Base-by-base conservation (phyloP, 2,797 vertebrate genomes). In the Sparus aurata region DNA sequence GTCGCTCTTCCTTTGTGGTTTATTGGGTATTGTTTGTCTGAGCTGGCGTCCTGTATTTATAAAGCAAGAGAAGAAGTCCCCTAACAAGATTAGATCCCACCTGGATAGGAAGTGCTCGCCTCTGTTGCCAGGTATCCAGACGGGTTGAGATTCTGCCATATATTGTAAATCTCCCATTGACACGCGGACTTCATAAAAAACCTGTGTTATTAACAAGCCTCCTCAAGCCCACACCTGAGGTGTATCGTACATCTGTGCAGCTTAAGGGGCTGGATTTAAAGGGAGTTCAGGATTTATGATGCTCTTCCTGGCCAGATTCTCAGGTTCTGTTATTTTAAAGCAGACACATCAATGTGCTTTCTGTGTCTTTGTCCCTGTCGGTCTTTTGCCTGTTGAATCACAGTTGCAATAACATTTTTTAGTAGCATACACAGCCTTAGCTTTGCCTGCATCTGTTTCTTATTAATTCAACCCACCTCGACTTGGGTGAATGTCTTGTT, bases 81-180 rank as follows among this genome's bases (percentile, higher is more conserved):
- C 90, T 76, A 91, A 89, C 87, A 94, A 94, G 93, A 95, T 95
- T 91, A 92, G 79, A 90, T 92, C 91, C 92, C 95, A 95, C 95
- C 95, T 96, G 95, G 86, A 87, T 84, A 91, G 93, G 93, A 94
- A 93, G 88, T 83, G 84, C 79, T 91, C 50, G 66, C 74, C 87
- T 87, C 81, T 87, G 87, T 85, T 93, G 93, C 89, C 90, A 94
- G 91, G 89, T 90, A 92, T 90, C 80, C 82, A 91, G 88, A 90
- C 85, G 49, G 80, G 27, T 87, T 85, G 86, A 91, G 82, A 89
- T 76, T 80, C 76, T 66, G 69, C 83, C 65, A 73, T 79, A 82
- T 83, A 90, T 91, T 93, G 87, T 93, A 91, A 93, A 87, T 89
- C 86, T 87, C 77, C 83, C 70, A 83, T 80, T 86, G 88, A 92